Conservation (phyloP, 2,113 vertebrate genomes). For the Hippocampus mohnikei region DNA sequence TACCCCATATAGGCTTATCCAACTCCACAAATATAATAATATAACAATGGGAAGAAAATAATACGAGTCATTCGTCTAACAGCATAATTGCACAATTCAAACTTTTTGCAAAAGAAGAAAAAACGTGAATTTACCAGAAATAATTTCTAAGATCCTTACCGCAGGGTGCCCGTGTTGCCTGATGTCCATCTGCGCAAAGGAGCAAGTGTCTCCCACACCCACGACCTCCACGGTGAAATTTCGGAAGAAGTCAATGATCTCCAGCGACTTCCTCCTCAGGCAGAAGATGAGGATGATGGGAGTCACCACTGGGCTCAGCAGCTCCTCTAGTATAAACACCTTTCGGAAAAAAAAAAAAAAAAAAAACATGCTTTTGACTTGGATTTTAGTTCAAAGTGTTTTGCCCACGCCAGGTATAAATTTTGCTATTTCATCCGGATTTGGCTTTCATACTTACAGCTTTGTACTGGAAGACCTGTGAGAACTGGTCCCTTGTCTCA, state of each 20-base stretch:
- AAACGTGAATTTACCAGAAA: too few species aligned
- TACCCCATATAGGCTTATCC: too few species aligned
- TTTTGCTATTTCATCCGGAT: not conserved
- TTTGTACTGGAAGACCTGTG: conserved; percentile 99
- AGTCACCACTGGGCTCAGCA: conserved; percentile 93
- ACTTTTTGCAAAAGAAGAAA: too few species aligned
- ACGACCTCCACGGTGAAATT: conserved; percentile 97
- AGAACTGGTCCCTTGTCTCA: conserved; percentile 94
- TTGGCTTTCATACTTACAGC: conserved; percentile 78
- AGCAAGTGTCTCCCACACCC: conserved; percentile 95
- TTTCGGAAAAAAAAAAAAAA: conserved; percentile 40
- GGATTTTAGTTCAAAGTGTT: too few species aligned
- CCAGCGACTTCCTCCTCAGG: conserved; percentile 90
- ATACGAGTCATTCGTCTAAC: too few species aligned
- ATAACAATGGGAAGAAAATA: too few species aligned
- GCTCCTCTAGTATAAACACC: conserved; percentile 96
- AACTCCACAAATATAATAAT: too few species aligned
- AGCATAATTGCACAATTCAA: too few species aligned
- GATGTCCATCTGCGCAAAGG: conserved; percentile 98
- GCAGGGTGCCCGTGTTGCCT: conserved; percentile 95
- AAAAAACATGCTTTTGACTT: not conserved
- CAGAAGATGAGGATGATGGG: conserved; percentile 94
- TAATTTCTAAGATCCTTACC: conserved; percentile 63
- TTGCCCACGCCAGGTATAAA: not conserved
- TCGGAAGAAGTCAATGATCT: conserved; percentile 98